Evolutionary conservation across 2,113 vertebrate species (phyloP), one percentile per base, ranked within the genome.

Genomic region (Glaucomys volans): DNA sequence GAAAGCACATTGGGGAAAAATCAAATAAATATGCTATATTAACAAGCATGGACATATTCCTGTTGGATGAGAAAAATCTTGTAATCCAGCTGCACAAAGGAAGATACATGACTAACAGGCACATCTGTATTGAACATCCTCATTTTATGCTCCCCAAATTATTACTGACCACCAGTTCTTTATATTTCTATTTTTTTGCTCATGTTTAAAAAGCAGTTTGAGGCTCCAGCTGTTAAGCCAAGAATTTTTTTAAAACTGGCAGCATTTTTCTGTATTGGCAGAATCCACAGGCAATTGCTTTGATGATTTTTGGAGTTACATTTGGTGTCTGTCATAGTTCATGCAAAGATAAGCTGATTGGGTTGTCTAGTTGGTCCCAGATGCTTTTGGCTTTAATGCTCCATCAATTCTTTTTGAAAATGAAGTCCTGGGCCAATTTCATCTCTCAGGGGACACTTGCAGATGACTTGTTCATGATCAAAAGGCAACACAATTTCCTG

Each of bases 341-440:
- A 94, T 95, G 72, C 92, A 96, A 96, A 97, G 94, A 95, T 97
- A 97, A 96, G 90, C n/a, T 98, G 90, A 96, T 85, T 94, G 71
- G 77, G 57, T 96, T 97, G 12, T 67, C 62, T 94, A 74, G 71
- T 94, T 88, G 93, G 83, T 97, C 69, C 67, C 89, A 77, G 94
- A 95, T 57, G 72, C 22, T 89, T 97, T 97, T 97, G 97, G 96
- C 96, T 97, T 98, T 96, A 95, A 92, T 98, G 95, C 71, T 92
- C 86, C 82, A 95, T 96, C 94, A 95, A 40, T 97, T 98, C 91
- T 97, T 67, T 96, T 96, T 96, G 83, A 97, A 98, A 98, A 94
- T 28, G 87, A 97, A 94, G 32, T 95, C 7, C 24, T 90, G 9
- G 95, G 90, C 84, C 94, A 97, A 82, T 97, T 54, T n/a, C 32